Evolutionary conservation across 2,113 vertebrate genomes (phyloP).

Genomic region (Chionodraco myersi): DNA sequence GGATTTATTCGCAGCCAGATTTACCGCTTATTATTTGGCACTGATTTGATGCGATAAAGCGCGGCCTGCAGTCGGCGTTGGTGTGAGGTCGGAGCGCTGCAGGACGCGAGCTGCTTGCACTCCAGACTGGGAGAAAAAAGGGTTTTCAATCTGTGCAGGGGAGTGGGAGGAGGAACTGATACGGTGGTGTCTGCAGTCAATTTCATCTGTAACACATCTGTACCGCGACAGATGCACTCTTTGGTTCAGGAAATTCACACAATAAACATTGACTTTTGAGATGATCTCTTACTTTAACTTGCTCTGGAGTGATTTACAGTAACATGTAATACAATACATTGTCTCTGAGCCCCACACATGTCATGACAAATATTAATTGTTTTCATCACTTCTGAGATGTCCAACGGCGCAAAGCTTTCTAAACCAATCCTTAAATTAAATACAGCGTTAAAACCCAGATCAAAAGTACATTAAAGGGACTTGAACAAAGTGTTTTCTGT

Average conservation of each 20-base stretch:
- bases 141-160: not conserved
- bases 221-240: no score
- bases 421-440: no score
- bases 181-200: not conserved
- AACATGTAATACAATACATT: no score
- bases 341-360: no score
- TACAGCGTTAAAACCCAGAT: no score
- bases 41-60: not conserved
- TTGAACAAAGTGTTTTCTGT: no score
- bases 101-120: not conserved
- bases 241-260: not conserved
- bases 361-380: no score
- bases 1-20: constrained; percentile 17
- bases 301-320: not conserved
- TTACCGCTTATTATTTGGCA: constrained; percentile 18
- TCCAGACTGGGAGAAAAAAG: not conserved
- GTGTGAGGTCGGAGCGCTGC: constrained; percentile 10
- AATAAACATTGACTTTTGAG: not conserved
- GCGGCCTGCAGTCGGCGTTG: not conserved
- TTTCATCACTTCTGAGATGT: no score
- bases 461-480: no score
- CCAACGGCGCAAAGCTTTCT: no score
- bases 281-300: not conserved
- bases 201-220: not conserved
- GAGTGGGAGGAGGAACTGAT: not conserved